These are phyloP conservation scores for Labeo catla DNA, from an alignment of 2,113 vertebrate genomes.

Conservation along the genomic window DNA sequence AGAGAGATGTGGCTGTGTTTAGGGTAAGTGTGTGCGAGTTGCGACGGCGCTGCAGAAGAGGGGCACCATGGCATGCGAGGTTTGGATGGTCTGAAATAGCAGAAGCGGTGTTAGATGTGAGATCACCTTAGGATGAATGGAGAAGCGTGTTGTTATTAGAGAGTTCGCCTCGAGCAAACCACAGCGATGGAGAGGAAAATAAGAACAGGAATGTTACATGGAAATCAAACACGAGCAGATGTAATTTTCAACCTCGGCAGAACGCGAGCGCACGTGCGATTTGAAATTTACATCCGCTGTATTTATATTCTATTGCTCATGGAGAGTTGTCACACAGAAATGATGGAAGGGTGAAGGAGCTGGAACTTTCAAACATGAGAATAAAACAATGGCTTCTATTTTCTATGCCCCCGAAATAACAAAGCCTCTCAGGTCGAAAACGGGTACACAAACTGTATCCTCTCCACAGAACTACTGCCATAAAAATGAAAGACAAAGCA, in stretches of 20 bases:
- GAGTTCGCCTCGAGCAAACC: slow-evolving; percentile 70
- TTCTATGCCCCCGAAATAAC: slow-evolving; percentile 51
- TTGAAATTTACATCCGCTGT: slow-evolving; percentile 55
- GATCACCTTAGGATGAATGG: slow-evolving; percentile 68
- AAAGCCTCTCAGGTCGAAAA: slow-evolving; percentile 46
- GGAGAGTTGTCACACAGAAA: slow-evolving; percentile 26
- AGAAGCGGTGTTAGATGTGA: slow-evolving; percentile 64
- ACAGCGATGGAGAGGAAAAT: slow-evolving; percentile 11
- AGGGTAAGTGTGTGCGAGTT: slow-evolving; percentile 64
- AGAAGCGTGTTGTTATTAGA: slow-evolving; percentile 72
- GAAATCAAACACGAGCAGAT: slow-evolving; percentile 36
- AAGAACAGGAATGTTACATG: slow-evolving; percentile 26
- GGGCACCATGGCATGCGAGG: slow-evolving; percentile 85
- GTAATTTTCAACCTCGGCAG: slow-evolving; percentile 53
- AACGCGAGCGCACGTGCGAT: slow-evolving; percentile 25
- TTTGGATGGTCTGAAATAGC: slow-evolving; percentile 71
- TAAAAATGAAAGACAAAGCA: slow-evolving; percentile 29
- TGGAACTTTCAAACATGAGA: slow-evolving; percentile 46
- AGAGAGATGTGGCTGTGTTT: slow-evolving; percentile 63
- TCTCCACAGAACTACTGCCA: slow-evolving; percentile 30
- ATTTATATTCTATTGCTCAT: slow-evolving; percentile 33
- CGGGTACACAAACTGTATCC: slow-evolving; percentile 28
- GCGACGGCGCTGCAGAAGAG: slow-evolving; percentile 70
- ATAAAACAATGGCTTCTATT: slow-evolving; percentile 50
- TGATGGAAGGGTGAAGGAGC: slow-evolving; percentile 46